Base-by-base conservation (phyloP, 2,797 vertebrate species). In the Jordanella pulchra region DNA sequence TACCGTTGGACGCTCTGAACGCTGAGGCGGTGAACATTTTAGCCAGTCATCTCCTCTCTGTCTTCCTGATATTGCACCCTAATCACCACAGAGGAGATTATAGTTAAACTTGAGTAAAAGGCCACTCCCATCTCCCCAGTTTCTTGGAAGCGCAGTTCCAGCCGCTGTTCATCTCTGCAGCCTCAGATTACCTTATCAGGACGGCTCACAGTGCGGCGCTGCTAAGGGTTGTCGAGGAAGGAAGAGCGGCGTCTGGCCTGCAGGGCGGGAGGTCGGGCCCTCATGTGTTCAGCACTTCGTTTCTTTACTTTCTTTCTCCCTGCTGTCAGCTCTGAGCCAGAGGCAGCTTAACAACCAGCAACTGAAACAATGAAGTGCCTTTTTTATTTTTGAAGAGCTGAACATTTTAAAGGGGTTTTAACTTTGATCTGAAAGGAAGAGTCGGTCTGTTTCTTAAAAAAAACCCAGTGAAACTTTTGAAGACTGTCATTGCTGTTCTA, bases 161-260 rank as follows among this genome's bases (percentile, higher is more conserved):
- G 53, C 58, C 51, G 25, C n/a, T 7, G 67, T 74, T 75, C 67
- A 23, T 81, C 66, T 76, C 78, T 13, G 73, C 45, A 54, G n/a
- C 75, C 72, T 77, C 75, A 84, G 91, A 93, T 94, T 91, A 93
- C 68, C 83, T 94, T 93, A 94, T 94, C 93, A 82, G 76, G 13
- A 58, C 45, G 25, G 42, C 30, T 67, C 79, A 56, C 75, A 63
- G 65, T 79, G 63, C 71, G 11, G 0, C 53, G 70, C 86, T 48
- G 65, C 50, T 66, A 64, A 12, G 25, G 73, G 65, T 25, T 3
- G 21, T 39, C 7, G 7, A 50, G 71, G 63, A 7, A 50, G 71
- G 63, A 15, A 14, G 60, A 42, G 21, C 12, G 21, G 32, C 11
- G 30, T 35, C 30, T 18, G 82, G 77, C 74, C 30, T 65, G 67